Base-by-base conservation (phyloP, 2,888 invertebrate genomes). In the Cheilosia pagana region DNA sequence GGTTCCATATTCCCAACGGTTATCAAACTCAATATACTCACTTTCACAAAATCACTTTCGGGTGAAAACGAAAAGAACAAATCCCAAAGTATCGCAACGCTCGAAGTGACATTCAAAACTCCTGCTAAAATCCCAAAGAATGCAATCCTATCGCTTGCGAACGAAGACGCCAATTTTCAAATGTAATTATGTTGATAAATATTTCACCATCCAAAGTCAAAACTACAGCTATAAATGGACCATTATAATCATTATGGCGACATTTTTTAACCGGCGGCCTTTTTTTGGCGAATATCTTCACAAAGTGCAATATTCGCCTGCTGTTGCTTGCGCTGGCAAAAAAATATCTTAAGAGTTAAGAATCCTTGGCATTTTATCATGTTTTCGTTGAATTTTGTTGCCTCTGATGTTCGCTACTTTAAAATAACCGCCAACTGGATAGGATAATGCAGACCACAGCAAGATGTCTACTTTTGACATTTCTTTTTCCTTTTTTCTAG, bases 361-460 rank as follows among this genome's bases (percentile, higher is more conserved):
- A 67, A 74, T 63, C 48, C 63, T 63, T 52, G 31, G 53, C 59
- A 67, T 78, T 35, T 31, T 35, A 35, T 63, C 57, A 28, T 62
- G 2, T 16, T 67, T 57, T 57, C 19, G 14, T 12, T 57, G 3
- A 53, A 8, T 60, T 39, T 75, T 25, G 21, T 50, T 81, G 35
- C n/a, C 57, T 52, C 35, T 43, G n/a, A n/a, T n/a, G 16, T 63
- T 67, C n/a, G 68, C 74, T 60, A 72, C 82, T 72, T 55, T 48
- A 72, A 77, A 68, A 67, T 65, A 48, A 25, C 57, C 48, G 43
- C 62, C 52, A 78, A 70, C 62, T 83, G 81, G 60, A 81, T 79
- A 57, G 74, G 79, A 74, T 70, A 76, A 81, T 55, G 81, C 75
- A 65, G 67, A 81, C 81, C 81, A 76, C 71, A 65, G 81, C 70